Evolutionary conservation across 2,888 invertebrate genomes (phyloP).

Genomic region (Eupithecia exiguata): DNA sequence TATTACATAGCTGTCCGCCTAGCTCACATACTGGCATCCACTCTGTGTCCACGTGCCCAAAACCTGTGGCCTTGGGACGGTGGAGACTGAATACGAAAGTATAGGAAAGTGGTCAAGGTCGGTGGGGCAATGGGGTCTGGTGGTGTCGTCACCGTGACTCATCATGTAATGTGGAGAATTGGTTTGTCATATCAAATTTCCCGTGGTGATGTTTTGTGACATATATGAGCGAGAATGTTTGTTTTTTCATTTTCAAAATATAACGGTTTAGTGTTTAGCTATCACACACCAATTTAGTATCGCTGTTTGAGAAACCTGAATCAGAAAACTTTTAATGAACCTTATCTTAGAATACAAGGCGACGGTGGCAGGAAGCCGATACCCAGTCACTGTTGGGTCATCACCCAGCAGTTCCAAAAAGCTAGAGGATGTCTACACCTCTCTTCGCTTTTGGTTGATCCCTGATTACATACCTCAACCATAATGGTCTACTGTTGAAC

Average conservation of each 20-base stretch:
- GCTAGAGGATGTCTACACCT: neutral
- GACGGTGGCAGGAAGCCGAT: no score
- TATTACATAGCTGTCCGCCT: slow-evolving; percentile 66
- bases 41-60: slow-evolving; percentile 47
- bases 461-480: no score
- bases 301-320: no score
- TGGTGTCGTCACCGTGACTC: slow-evolving; percentile 22
- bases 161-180: slow-evolving; percentile 4
- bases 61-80: slow-evolving; percentile 25
- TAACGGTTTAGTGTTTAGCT: no score
- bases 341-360: no score
- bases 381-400: no score
- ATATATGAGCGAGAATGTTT: neutral
- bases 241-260: no score
- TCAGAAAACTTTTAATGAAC: no score
- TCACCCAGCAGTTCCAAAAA: neutral
- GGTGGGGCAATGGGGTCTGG: slow-evolving; percentile 23
- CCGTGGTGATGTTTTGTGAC: neutral
- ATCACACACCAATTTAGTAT: no score
- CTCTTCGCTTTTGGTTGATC: neutral
- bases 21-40: neutral
- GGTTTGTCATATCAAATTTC: neutral
- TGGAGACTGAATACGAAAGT: slow-evolving; percentile 49
- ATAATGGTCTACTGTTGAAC: no score
- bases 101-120: slow-evolving; percentile 40